Conservation (phyloP, 2,888 invertebrate genomes). For the Nematopogon swammerdamellus region DNA sequence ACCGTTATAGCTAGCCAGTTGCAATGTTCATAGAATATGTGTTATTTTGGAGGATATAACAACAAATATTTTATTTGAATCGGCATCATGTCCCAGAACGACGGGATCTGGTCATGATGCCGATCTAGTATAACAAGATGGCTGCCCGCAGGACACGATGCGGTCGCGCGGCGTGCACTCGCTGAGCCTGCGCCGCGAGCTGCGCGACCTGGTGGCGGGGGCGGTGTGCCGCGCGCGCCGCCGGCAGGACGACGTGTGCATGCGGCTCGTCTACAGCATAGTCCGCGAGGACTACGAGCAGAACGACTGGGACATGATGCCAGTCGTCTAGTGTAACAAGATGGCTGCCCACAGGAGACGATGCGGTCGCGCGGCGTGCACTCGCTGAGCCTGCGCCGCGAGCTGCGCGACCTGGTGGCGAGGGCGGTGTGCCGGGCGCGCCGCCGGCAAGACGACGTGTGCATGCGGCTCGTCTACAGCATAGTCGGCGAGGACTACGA, state of each 20-base stretch:
- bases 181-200: slow-evolving; percentile 16
- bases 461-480: slow-evolving; percentile 24
- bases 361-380: slow-evolving; percentile 21
- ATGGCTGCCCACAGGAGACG: no score
- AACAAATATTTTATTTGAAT: no score
- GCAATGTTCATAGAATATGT: no score
- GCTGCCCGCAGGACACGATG: slow-evolving; percentile 22
- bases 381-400: slow-evolving; percentile 17
- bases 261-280: slow-evolving; percentile 22
- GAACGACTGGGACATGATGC: no score
- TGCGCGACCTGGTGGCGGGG: slow-evolving; percentile 22
- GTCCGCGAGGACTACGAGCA: slow-evolving; percentile 42
- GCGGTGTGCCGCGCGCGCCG: slow-evolving; percentile 24
- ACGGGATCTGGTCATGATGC: no score
- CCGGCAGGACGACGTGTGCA: slow-evolving; percentile 29
- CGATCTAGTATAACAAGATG: no score
- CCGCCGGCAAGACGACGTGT: slow-evolving; percentile 25
- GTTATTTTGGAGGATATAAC: no score
- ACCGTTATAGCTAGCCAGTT: no score
- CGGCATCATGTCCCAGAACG: no score
- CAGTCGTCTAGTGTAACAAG: no score
- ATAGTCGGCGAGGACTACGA: slow-evolving; percentile 41
- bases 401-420: slow-evolving; percentile 21
- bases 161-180: slow-evolving; percentile 23
- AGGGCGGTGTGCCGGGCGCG: slow-evolving; percentile 25